These are phyloP conservation scores for Anneissia japonica DNA, from an alignment of 35 echinoderm and acorn worm genomes.

Conservation along the genomic window DNA sequence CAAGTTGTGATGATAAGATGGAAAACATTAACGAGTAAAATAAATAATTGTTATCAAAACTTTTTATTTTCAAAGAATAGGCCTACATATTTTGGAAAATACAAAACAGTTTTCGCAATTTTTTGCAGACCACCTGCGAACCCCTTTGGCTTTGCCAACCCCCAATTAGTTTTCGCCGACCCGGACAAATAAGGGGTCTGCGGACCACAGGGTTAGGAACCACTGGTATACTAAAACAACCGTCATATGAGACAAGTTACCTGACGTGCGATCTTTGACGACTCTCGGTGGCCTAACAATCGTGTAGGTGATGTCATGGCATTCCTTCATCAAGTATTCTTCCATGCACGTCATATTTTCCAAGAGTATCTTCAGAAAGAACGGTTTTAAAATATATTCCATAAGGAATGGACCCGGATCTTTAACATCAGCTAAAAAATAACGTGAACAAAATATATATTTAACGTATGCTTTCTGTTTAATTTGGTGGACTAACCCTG, in stretches of 20 bases:
- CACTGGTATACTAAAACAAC: too few species aligned
- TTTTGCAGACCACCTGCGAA: slow-evolving; percentile 24
- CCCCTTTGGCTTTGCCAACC: too few species aligned
- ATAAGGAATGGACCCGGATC: slow-evolving; percentile 33
- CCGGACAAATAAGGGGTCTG: too few species aligned
- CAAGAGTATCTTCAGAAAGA: slow-evolving; percentile 47
- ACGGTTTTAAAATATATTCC: slow-evolving; percentile 58
- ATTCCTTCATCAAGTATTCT: slow-evolving; percentile 51
- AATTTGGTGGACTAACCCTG: too few species aligned
- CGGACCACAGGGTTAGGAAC: too few species aligned
- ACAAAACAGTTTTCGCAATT: slow-evolving; percentile 21
- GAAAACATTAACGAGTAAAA: too few species aligned
- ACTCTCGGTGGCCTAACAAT: slow-evolving; percentile 49
- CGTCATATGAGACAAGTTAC: too few species aligned
- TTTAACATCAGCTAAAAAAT: slow-evolving; percentile 34
- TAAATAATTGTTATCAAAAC: too few species aligned
- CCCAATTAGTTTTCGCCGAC: too few species aligned
- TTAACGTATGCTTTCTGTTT: too few species aligned
- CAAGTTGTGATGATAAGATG: too few species aligned
- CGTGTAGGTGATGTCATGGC: slow-evolving; percentile 68
- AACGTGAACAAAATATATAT: too few species aligned
- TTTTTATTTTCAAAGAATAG: not conserved
- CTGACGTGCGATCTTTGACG: not conserved
- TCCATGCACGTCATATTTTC: slow-evolving; percentile 64
- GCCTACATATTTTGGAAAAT: not conserved